Conservation (phyloP, 2,888 invertebrate genomes). For the Celastrina argiolus region DNA sequence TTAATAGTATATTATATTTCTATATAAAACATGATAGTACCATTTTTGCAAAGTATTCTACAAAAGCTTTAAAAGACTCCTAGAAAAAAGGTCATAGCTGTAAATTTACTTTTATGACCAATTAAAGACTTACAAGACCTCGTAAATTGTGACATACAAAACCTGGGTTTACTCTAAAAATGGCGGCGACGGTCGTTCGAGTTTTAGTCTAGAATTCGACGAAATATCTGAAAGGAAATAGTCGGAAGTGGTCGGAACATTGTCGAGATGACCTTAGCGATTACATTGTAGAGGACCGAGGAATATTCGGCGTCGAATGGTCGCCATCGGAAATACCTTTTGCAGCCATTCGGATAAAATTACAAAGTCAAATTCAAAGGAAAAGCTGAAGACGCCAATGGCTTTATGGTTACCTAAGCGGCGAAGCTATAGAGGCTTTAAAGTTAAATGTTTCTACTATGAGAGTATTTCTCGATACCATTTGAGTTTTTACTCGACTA, state of each 20-base stretch:
- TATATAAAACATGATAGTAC: too few species aligned
- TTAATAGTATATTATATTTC: too few species aligned
- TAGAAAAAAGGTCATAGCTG: not conserved
- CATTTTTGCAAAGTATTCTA: conserved; percentile 19
- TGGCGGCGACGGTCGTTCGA: not conserved
- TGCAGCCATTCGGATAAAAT: not conserved
- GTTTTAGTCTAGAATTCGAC: not conserved
- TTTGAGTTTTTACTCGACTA: too few species aligned
- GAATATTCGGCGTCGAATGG: conserved; percentile 8
- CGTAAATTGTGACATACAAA: not conserved
- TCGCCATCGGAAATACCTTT: conserved; percentile 16
- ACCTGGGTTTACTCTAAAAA: not conserved
- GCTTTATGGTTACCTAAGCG: not conserved
- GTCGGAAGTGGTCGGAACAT: conserved; percentile 14
- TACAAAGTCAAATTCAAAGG: not conserved
- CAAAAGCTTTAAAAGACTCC: too few species aligned
- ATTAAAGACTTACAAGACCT: conserved; percentile 2
- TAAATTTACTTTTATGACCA: not conserved
- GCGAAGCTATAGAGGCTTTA: not conserved
- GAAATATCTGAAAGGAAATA: conserved; percentile 11
- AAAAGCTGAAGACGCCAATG: not conserved
- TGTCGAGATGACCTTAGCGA: conserved; percentile 16
- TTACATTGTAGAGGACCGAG: not conserved
- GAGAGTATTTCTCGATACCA: too few species aligned
- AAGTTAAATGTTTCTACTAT: not conserved